Base-by-base conservation (phyloP, 2,113 vertebrate species). In the Salminus brasiliensis region DNA sequence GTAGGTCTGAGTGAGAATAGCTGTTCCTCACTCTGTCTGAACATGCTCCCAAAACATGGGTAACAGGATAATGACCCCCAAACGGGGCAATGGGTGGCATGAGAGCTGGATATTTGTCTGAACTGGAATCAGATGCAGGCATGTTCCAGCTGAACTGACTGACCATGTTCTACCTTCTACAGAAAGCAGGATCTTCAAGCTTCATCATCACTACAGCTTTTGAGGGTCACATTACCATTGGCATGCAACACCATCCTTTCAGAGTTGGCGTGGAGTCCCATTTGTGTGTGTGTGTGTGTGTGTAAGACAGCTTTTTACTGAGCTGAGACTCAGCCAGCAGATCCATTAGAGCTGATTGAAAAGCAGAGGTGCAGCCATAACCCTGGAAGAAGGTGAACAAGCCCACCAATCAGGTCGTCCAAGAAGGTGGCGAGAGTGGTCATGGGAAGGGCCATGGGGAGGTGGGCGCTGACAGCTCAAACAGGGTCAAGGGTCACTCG, bases 281-380 rank as follows among this genome's bases (percentile, higher is more conserved):
- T 68, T 34, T 66, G 63, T 72, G 47, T 65, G 57, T 63, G 74
- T 68, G 82, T 57, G 71, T 77, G 78, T 81, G 81, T 70, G 78
- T 59, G 67, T 45, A 57, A 32, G 27, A 10, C 36, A 25, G 81
- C 34, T 45, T 83, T 68, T 85, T 80, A 83, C 74, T 41, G 5
- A 68, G 68, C 82, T 92, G 91, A 89, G 81, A 85, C 74, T 41
- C 84, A 89, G 91, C 92, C 92, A 93, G 85, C 87, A 83, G 86
- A 90, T 91, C 91, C 92, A 93, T 92, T 93, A 93, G 89, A 73
- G 86, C 89, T 90, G 91, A 93, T 93, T 93, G 86, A 92, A 77
- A 86, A 89, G 84, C 63, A 88, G 85, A 86, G 86, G 72, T 83
- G 87, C 86, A 89, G 85, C 74, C 72, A 60, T 91, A 88, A 91